Base-by-base conservation (phyloP, 1,140 invertebrate species). In the Pissodes strobi region DNA sequence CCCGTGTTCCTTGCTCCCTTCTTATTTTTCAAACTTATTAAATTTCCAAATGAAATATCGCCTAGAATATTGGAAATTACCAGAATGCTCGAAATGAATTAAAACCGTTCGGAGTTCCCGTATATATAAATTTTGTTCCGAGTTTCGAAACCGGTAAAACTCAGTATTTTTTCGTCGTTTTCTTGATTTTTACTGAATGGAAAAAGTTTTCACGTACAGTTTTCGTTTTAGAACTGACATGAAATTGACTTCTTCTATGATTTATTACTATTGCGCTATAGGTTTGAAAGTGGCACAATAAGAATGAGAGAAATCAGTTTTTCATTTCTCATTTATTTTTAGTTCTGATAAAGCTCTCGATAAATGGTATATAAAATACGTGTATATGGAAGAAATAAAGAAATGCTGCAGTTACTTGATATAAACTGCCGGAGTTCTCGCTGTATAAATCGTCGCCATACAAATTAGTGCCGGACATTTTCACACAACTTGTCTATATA, bases 171-270 rank as follows among this genome's bases (percentile, higher is more conserved):
- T 52, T 34, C 23, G 25, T 52, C 49, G n/a, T 27, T 52, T 52
- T 13, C 49, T 34, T 34, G n/a, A 52, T 15, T 52, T 39, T 22
- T 12, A 13, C 30, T 22, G 52, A 39, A 55, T 55, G 30, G 52
- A 39, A 55, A 55, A 55, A 55, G 15, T 55, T 55, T 55, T 22
- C n/a, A n/a, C 38, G 38, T 41, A 41, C 38, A 13, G 38, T 41
- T 41, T 41, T 41, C 49, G 8, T 52, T 52, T 15, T 34, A 34
- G 27, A 49, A 22, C 46, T 21, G 46, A 49, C 46, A 18, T 17
- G 49, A 34, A 52, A 52, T 52, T 52, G 49, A 52, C 49, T 52
- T 34, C 13, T 37, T n/a, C 25, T 52, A 52, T 52, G 49, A 52
- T 52, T 52, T 52, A 52, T 13, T 48, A 15, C 5, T 34, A 21